Conservation (phyloP, 2,113 vertebrate genomes). For the Tragulus kanchil region DNA sequence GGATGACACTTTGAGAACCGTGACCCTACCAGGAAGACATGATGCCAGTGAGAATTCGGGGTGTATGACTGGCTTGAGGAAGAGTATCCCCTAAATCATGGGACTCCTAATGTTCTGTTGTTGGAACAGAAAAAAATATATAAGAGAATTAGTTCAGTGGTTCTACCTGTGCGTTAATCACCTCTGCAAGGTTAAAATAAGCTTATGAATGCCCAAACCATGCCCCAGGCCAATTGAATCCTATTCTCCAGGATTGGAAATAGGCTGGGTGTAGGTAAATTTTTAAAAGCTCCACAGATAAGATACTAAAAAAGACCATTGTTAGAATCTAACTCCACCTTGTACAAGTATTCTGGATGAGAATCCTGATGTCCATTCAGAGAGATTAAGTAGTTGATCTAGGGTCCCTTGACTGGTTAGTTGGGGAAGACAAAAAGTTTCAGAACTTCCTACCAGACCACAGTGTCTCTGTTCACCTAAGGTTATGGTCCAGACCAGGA, state of each 20-base stretch:
- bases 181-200: slow-evolving; percentile 33
- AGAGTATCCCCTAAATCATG: not conserved
- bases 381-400: not conserved
- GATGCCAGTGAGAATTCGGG: slow-evolving; percentile 23
- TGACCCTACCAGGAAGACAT: not conserved
- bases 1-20: not conserved
- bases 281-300: not conserved
- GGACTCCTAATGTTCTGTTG: not conserved
- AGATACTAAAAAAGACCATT: not conserved
- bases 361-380: not conserved
- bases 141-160: not conserved
- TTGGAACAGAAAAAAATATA: not conserved
- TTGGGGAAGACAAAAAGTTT: not conserved
- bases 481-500: slow-evolving; percentile 40
- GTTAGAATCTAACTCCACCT: not conserved
- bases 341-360: not conserved
- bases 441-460: not conserved
- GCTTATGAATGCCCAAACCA: not conserved
- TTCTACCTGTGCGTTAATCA: not conserved
- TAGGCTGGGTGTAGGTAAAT: not conserved
- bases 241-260: not conserved
- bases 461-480: not conserved
- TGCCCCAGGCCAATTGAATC: not conserved
- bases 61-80: not conserved
- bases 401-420: not conserved